Conservation (phyloP, 2,113 vertebrate species). For the Bostrychus sinensis region DNA sequence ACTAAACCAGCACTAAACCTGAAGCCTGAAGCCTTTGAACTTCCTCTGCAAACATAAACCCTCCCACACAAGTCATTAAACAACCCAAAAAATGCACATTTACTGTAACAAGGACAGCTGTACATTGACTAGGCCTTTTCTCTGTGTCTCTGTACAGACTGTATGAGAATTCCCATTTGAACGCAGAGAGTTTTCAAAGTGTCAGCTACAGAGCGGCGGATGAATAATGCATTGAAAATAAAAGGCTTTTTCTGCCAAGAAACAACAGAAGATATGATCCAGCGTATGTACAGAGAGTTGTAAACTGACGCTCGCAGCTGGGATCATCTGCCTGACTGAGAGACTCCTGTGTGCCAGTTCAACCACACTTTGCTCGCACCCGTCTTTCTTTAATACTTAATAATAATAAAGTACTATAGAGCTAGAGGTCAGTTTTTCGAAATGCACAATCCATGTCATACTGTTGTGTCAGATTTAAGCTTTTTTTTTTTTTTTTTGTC, state of each 20-base stretch:
- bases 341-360: neutral
- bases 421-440: too few relatives aligned
- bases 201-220: slow-evolving; percentile 53
- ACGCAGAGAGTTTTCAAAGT: slow-evolving; percentile 42
- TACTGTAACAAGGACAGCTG: neutral
- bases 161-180: slow-evolving; percentile 44
- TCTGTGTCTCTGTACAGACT: slow-evolving; percentile 24
- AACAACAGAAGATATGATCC: slow-evolving; percentile 54
- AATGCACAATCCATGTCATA: too few relatives aligned
- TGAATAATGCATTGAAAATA: slow-evolving; percentile 71
- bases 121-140: slow-evolving; percentile 4
- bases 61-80: neutral
- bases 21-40: slow-evolving; percentile 21
- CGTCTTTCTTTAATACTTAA: neutral
- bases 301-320: slow-evolving; percentile 31
- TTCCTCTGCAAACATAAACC: neutral
- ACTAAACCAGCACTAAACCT: too few relatives aligned
- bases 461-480: too few relatives aligned
- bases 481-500: too few relatives aligned
- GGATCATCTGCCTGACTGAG: slow-evolving; percentile 29
- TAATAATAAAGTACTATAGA: too few relatives aligned
- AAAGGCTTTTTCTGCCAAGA: slow-evolving; percentile 51
- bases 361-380: slow-evolving; percentile 5
- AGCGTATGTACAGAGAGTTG: slow-evolving; percentile 15
- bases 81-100: neutral